Evolutionary conservation across 2,113 vertebrate genomes (phyloP).

Genomic region (Macquaria australasica): DNA sequence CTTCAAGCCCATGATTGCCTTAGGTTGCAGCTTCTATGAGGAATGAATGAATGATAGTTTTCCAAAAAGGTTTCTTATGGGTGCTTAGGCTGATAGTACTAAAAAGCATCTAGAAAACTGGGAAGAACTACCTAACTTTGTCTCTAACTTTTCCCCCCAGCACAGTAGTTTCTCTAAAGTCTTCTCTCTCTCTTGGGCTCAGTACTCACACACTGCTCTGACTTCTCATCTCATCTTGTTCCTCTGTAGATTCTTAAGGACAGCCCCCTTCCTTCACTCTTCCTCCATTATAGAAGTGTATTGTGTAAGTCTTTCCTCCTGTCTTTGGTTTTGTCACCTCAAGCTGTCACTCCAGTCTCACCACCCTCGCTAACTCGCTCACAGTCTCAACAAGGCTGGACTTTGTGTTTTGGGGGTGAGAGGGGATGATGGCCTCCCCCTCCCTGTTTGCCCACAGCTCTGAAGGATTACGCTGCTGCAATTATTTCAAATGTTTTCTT

Average conservation of each 20-base stretch:
- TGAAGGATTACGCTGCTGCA: not conserved
- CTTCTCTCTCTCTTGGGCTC: not conserved
- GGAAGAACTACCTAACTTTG: not conserved
- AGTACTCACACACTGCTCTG: slow-evolving; percentile 25
- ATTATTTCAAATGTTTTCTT: not conserved
- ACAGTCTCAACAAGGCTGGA: too few species aligned
- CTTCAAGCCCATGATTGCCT: not conserved
- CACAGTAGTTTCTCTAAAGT: not conserved
- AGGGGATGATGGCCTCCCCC: not conserved
- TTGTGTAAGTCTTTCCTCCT: slow-evolving; percentile 78
- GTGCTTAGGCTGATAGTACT: not conserved
- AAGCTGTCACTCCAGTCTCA: not conserved
- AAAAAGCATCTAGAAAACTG: not conserved
- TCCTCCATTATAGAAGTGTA: slow-evolving; percentile 72
- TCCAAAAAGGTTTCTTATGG: not conserved
- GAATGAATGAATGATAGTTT: not conserved
- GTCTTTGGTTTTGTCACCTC: slow-evolving; percentile 30
- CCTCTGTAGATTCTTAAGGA: slow-evolving; percentile 81
- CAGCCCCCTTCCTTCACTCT: slow-evolving; percentile 51
- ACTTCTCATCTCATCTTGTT: slow-evolving; percentile 62
- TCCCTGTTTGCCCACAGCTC: not conserved
- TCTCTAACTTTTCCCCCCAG: slow-evolving; percentile 5
- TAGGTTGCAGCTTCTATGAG: not conserved
- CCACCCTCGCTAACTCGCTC: slow-evolving; percentile 24
- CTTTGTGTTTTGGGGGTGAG: not conserved